phyloP scores from a whole-genome alignment of 2,888 invertebrate species.

The Papilio elwesi region DNA sequence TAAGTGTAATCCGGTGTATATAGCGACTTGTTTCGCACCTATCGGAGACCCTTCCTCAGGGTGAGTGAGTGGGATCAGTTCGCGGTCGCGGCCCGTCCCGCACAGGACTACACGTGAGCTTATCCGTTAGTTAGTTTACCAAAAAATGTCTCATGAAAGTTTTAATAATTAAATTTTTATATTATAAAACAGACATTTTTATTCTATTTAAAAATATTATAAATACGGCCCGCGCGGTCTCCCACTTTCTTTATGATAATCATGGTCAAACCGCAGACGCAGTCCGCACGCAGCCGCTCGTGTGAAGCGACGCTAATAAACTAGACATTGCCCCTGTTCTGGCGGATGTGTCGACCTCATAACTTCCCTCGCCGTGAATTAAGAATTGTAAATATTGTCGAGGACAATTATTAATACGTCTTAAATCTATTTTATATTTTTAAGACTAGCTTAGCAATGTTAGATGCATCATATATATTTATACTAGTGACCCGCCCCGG shows the following conservation, averaged over 20 bases:
- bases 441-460: neutral
- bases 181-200: neutral
- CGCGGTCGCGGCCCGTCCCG: no score
- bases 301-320: neutral
- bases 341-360: slow-evolving; percentile 11
- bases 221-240: slow-evolving; percentile 47
- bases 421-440: neutral
- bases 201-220: neutral
- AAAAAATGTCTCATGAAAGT: no score
- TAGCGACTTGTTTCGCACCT: no score
- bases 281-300: neutral
- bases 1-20: no score
- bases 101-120: no score
- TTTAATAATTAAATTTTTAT: no score
- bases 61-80: no score
- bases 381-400: neutral
- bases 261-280: slow-evolving; percentile 39
- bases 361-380: neutral
- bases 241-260: slow-evolving; percentile 73
- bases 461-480: no score
- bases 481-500: no score
- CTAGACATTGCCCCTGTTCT: neutral
- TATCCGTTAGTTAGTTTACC: no score
- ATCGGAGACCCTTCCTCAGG: no score
- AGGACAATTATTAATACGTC: slow-evolving; percentile 2